Percentiles rank a stretch among this genome's conserved stretches.
Conservation (phyloP, 2,797 vertebrate species). For the Petrocephalus schoutedeni region DNA sequence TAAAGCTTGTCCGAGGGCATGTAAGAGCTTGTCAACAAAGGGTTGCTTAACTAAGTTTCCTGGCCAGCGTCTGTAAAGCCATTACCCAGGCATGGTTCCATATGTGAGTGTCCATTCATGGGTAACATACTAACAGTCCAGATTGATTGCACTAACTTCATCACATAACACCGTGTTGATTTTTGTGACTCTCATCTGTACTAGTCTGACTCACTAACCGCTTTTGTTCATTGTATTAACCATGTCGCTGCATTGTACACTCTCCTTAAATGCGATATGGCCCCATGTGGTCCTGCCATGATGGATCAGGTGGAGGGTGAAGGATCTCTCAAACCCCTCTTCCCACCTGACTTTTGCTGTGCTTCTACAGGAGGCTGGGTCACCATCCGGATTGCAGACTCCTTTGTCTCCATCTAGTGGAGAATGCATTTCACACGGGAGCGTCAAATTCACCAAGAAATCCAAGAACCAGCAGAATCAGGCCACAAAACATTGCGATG, state of each 20-base stretch:
- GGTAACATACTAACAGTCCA: neutral
- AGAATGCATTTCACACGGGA: conserved; percentile 30
- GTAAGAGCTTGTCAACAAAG: conserved; percentile 10
- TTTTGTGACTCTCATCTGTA: neutral
- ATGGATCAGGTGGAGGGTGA: neutral
- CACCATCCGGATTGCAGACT: neutral
- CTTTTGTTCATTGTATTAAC: conserved; percentile 4
- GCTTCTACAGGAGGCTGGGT: conserved; percentile 38
- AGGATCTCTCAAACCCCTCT: conserved; percentile 10
- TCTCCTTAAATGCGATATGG: neutral
- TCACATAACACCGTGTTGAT: neutral
- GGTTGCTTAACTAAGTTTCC: neutral
- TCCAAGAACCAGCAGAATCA: conserved; percentile 51
- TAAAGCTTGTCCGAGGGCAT: neutral
- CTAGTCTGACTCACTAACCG: neutral
- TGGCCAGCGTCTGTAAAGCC: neutral
- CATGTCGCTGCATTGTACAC: neutral
- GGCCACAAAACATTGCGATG: conserved; percentile 36
- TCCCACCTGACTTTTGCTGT: neutral
- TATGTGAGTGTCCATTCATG: conserved; percentile 12
- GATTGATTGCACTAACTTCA: neutral
- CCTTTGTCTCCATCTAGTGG: conserved; percentile 9
- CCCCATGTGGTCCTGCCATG: conserved; percentile 1
- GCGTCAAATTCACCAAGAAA: conserved; percentile 42
- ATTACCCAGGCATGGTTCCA: conserved; percentile 14